Conservation (phyloP, 1,140 invertebrate species). For the Lepidurus couesii region DNA sequence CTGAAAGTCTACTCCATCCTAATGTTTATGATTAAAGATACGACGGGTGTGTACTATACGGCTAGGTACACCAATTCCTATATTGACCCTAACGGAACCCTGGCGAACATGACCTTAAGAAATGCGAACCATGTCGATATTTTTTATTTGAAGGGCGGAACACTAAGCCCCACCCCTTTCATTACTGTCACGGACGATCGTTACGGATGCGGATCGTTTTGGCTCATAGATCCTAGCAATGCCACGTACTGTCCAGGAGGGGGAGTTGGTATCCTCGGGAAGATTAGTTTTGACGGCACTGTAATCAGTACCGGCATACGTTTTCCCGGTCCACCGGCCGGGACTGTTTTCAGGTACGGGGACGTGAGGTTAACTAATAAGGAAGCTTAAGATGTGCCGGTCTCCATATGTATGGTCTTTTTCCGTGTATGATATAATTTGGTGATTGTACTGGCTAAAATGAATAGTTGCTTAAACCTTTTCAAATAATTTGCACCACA, state of each 20-base stretch:
- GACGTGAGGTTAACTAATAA: too few species aligned
- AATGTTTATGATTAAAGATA: not conserved
- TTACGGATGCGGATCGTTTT: not conserved
- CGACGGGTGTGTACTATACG: not conserved
- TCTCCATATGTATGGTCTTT: too few species aligned
- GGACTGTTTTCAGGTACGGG: too few species aligned
- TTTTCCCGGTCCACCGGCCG: too few species aligned
- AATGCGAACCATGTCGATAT: not conserved
- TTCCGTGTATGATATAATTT: too few species aligned
- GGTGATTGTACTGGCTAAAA: too few species aligned
- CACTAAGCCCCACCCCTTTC: not conserved
- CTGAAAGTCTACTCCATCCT: not conserved
- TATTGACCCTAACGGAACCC: not conserved
- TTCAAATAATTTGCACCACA: too few species aligned
- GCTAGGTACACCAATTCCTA: not conserved
- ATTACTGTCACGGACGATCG: not conserved
- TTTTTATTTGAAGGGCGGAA: not conserved
- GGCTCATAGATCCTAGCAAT: not conserved
- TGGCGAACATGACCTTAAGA: not conserved
- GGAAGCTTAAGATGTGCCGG: too few species aligned
- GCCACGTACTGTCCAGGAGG: not conserved
- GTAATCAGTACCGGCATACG: not conserved
- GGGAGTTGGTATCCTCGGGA: not conserved
- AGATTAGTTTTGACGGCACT: not conserved
- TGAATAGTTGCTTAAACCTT: too few species aligned